A percentile compares a stretch with the other conserved stretches of the same genome.
Evolutionary conservation across 2,113 vertebrate species (phyloP).

Genomic region (Paramisgurnus dabryanus): DNA sequence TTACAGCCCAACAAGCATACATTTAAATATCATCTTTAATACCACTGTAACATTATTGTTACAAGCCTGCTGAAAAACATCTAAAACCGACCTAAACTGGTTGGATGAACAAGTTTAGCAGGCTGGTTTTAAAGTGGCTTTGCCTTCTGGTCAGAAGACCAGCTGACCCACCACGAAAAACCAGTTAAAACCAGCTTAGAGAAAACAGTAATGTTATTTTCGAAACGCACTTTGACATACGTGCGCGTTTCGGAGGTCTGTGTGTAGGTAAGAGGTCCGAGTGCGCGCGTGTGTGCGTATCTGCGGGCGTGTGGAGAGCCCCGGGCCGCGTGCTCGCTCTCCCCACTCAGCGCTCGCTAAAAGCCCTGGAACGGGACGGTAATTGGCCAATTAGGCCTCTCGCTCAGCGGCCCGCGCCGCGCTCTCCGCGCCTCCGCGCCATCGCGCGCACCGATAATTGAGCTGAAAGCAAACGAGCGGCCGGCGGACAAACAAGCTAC

Average conservation of each 20-base stretch:
- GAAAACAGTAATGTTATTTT: too few species aligned
- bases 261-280: conserved; percentile 16
- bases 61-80: too few species aligned
- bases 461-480: conserved; percentile 99
- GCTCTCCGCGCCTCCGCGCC: conserved; percentile 79
- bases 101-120: too few species aligned
- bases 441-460: conserved; percentile 90
- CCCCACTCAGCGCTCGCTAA: conserved; percentile 90
- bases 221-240: conserved; percentile 58
- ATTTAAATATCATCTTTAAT: too few species aligned
- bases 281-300: neutral
- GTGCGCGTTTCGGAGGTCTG: conserved; percentile 52
- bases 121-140: too few species aligned
- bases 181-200: too few species aligned
- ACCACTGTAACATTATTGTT: too few species aligned
- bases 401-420: conserved; percentile 81
- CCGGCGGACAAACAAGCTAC: conserved; percentile 99
- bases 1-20: too few species aligned
- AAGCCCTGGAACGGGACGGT: conserved; percentile 94
- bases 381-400: conserved; percentile 99
- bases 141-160: too few species aligned
- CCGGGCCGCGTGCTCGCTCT: conserved; percentile 82
- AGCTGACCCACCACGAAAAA: too few species aligned
- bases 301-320: conserved; percentile 42
- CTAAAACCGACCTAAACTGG: too few species aligned